These are phyloP conservation scores for Burhinus oedicnemus DNA, from an alignment of 2,113 vertebrate genomes.

Conservation along the genomic window DNA sequence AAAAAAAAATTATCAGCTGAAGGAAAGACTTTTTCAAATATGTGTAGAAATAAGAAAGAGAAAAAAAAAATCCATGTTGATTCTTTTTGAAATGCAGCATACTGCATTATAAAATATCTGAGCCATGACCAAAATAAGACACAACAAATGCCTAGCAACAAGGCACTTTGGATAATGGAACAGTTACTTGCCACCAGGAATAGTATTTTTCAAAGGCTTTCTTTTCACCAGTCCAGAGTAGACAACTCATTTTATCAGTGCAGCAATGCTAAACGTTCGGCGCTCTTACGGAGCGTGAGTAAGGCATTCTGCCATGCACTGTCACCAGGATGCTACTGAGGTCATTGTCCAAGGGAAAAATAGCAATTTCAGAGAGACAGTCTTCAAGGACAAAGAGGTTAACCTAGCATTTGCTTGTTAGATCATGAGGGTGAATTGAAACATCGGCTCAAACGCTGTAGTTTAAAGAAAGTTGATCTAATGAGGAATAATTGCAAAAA, in stretches of 20 bases:
- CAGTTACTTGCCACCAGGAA: not conserved
- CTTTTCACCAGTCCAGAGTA: not conserved
- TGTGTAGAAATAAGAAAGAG: not conserved
- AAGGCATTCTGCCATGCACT: not conserved
- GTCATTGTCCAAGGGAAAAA: not conserved
- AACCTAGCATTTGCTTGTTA: not conserved
- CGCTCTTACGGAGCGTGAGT: not conserved
- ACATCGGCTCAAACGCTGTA: not conserved
- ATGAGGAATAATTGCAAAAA: not conserved
- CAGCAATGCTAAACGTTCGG: not conserved
- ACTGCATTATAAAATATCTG: not conserved
- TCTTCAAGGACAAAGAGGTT: not conserved
- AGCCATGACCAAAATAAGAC: not conserved
- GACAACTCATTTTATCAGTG: not conserved
- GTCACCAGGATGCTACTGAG: not conserved
- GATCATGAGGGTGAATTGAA: not conserved
- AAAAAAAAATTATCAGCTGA: not conserved
- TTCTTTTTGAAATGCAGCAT: not conserved
- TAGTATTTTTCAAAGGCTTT: not conserved
- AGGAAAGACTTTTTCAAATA: not conserved
- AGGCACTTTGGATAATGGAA: not conserved
- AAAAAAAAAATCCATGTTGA: not conserved
- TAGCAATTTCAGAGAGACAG: not conserved
- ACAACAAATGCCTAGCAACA: not conserved
- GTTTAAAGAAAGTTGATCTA: not conserved